Evolutionary conservation across 2,797 vertebrate species (phyloP).

Genomic region (Melanogrammus aeglefinus): DNA sequence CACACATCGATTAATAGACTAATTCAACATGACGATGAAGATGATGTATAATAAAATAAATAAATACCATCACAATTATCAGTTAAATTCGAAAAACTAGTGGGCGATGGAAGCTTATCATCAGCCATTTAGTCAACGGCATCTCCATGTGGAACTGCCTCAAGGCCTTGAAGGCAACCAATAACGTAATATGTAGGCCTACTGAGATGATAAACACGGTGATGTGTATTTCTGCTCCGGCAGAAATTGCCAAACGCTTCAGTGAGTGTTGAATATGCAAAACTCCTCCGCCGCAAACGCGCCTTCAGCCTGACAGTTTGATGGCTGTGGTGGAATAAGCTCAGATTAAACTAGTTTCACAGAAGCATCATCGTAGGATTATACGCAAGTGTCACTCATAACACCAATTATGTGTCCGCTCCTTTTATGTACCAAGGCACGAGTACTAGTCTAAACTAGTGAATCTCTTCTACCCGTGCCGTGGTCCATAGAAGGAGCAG

Average conservation of each 20-base stretch:
- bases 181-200: conserved; percentile 77
- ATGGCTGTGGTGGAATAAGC: conserved; percentile 66
- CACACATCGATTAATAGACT: background rate
- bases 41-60: background rate
- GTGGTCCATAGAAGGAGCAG: background rate
- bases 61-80: background rate
- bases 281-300: conserved; percentile 57
- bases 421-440: background rate
- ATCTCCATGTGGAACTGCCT: conserved; percentile 27
- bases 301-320: conserved; percentile 67
- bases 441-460: background rate
- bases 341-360: conserved; percentile 60
- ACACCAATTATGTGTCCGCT: background rate
- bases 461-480: background rate
- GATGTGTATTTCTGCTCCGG: conserved; percentile 75
- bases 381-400: background rate
- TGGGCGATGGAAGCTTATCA: conserved; percentile 22
- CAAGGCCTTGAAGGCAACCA: conserved; percentile 63
- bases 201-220: conserved; percentile 73
- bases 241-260: conserved; percentile 73
- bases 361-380: background rate
- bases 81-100: background rate
- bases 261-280: conserved; percentile 75
- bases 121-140: conserved; percentile 35
- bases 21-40: background rate